These are phyloP conservation scores for Hyaena hyaena DNA, from an alignment of 2,113 vertebrate genomes.

Conservation along the genomic window DNA sequence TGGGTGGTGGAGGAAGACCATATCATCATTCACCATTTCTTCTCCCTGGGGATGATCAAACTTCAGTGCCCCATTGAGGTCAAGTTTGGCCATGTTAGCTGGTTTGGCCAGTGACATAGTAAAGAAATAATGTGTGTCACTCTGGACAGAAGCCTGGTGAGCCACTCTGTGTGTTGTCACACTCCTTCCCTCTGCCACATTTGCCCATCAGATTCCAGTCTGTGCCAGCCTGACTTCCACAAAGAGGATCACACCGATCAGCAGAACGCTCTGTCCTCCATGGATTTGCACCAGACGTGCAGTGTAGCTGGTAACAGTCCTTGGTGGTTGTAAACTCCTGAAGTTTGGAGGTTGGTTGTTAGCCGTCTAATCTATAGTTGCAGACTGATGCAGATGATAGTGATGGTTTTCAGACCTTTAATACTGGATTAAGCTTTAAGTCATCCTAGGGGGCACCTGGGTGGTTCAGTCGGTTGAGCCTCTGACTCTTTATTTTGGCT, in stretches of 20 bases:
- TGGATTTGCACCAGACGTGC: not conserved
- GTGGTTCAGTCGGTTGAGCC: too few relatives aligned
- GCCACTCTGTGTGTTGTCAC: too few relatives aligned
- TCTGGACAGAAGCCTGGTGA: not conserved
- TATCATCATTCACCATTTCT: not conserved
- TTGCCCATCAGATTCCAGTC: not conserved
- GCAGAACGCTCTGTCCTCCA: too few relatives aligned
- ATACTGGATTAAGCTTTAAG: not conserved
- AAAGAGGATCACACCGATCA: rapidly evolving
- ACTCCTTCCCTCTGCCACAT: not conserved
- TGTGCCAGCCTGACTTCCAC: not conserved
- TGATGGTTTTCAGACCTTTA: not conserved
- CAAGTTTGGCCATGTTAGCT: not conserved
- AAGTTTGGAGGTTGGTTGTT: not conserved
- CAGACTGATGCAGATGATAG: not conserved
- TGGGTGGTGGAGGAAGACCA: not conserved
- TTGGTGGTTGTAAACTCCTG: not conserved
- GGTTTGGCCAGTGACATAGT: not conserved
- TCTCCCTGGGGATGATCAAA: not conserved
- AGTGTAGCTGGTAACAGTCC: not conserved
- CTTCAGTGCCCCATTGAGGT: not conserved
- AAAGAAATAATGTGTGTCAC: not conserved
- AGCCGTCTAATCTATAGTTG: not conserved
- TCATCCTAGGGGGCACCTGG: not conserved
- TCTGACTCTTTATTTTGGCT: too few relatives aligned